Evolutionary conservation across 2,797 vertebrate genomes (phyloP), one percentile per base, ranked within the genome.

Genomic region (Dermochelys coriacea): DNA sequence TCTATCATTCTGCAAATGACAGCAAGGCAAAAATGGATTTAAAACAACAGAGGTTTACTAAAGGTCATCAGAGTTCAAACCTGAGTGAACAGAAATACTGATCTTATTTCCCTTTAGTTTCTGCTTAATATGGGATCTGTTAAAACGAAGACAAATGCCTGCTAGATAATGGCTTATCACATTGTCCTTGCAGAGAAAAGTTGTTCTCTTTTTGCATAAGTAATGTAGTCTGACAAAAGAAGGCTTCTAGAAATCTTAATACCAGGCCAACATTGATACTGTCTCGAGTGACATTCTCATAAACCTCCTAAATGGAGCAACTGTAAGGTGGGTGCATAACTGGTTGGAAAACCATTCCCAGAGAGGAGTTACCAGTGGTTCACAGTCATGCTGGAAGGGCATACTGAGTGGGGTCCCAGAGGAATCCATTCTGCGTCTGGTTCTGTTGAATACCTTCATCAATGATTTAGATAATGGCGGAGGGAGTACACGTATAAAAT

Each of bases 191-290:
- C 64, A 84, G 93, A 87, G 89, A 79, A 71, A 92, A 83, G 74
- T 16, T 59, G 23, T 84, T 82, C 85, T 80, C 84, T 87, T 88
- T 74, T 85, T 83, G 7, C 12, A 29, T 77, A 84, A 91, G 25
- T 25, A 6, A 41, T 51, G 49, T 93, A 88, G 90, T 84, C 77
- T 37, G 75, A 79, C 82, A 86, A 85, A 94, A 96, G 93, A 92
- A 95, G 89, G 91, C 49, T 81, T 92, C 80, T 71, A 50, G 6
- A 61, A 96, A 89, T 91, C 94, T 97, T 95, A 94, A 82, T 86
- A 51, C 86, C 45, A 64, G 29, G 14, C 14, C 14, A 31, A 6
- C 29, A 41, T 90, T 61, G 6, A 34, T 61, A 61, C 14, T 34
- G 31, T 34, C 59, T 61, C 34, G 14, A 3, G 14, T 61, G 29